These are phyloP conservation scores for Heterocephalus glaber DNA, from an alignment of 2,113 vertebrate species.

Conservation along the genomic window DNA sequence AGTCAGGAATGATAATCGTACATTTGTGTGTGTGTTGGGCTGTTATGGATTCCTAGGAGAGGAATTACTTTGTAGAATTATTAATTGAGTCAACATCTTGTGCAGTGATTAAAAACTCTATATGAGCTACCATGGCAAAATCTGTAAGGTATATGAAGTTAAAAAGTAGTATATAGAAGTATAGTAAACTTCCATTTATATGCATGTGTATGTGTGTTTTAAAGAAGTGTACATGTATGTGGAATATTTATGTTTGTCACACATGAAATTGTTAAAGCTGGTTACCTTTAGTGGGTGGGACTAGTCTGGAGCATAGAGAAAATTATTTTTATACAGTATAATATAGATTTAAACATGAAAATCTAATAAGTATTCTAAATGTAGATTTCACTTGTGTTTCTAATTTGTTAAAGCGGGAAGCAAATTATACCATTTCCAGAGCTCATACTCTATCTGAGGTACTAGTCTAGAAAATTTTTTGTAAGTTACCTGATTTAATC, in stretches of 20 bases:
- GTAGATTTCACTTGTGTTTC: background rate
- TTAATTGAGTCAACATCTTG: background rate
- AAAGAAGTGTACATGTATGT: background rate
- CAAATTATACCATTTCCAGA: background rate
- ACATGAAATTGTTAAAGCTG: background rate
- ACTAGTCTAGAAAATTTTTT: background rate
- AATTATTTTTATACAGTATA: background rate
- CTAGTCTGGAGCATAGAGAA: background rate
- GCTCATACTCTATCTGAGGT: background rate
- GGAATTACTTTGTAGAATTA: background rate
- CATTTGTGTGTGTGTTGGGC: background rate
- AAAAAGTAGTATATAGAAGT: background rate
- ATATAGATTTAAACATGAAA: background rate
- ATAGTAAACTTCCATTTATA: background rate
- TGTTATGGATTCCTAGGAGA: background rate
- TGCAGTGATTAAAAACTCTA: background rate
- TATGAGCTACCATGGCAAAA: background rate
- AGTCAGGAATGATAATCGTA: background rate
- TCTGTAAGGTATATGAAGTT: background rate
- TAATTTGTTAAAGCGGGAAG: conserved; percentile 28
- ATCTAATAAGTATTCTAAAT: background rate
- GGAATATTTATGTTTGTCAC: background rate
- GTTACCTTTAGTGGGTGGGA: conserved; percentile 4
- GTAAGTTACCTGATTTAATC: background rate
- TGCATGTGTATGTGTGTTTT: background rate